A percentile compares a stretch with the other conserved stretches of the same genome.
Conservation (phyloP, 2,888 invertebrate genomes). For the Dusona sp. region DNA sequence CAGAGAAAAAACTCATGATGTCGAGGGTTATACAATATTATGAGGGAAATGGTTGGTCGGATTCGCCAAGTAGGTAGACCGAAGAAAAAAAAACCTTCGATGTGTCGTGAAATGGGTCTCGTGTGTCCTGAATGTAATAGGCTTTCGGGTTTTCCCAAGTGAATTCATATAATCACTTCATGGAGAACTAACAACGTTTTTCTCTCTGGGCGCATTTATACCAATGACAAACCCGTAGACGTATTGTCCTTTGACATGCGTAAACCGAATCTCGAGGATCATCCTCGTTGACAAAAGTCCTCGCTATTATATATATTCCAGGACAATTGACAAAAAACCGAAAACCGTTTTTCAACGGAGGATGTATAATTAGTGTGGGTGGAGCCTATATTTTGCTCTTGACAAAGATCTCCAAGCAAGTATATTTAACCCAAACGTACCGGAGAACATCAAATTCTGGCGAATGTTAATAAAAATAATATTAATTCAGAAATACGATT, state of each 20-base stretch:
- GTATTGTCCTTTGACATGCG: conserved; percentile 61
- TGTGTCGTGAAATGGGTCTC: conserved; percentile 52
- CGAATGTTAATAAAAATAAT: background rate
- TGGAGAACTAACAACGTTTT: conserved; percentile 55
- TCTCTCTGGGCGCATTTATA: conserved; percentile 33
- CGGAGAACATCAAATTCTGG: conserved; percentile 2
- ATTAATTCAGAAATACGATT: background rate
- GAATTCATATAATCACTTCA: conserved; percentile 57
- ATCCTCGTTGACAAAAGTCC: conserved; percentile 64
- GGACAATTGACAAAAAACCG: conserved; percentile 41
- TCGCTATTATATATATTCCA: background rate
- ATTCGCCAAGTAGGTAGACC: conserved; percentile 40
- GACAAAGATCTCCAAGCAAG: conserved; percentile 26
- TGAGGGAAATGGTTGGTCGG: conserved; percentile 52
- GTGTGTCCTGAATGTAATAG: conserved; percentile 56
- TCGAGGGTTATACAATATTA: conserved; percentile 45
- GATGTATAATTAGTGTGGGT: conserved; percentile 45
- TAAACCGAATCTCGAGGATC: conserved; percentile 31
- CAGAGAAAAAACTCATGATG: conserved; percentile 44
- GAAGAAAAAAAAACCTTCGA: conserved; percentile 53
- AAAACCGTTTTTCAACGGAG: conserved; percentile 32
- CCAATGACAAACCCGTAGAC: conserved; percentile 21
- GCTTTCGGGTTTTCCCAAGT: conserved; percentile 50
- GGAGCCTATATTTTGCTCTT: conserved; percentile 30
- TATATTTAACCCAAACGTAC: conserved; percentile 1